Base-by-base conservation (phyloP, 2,888 invertebrate genomes). In the Tachina grossa region DNA sequence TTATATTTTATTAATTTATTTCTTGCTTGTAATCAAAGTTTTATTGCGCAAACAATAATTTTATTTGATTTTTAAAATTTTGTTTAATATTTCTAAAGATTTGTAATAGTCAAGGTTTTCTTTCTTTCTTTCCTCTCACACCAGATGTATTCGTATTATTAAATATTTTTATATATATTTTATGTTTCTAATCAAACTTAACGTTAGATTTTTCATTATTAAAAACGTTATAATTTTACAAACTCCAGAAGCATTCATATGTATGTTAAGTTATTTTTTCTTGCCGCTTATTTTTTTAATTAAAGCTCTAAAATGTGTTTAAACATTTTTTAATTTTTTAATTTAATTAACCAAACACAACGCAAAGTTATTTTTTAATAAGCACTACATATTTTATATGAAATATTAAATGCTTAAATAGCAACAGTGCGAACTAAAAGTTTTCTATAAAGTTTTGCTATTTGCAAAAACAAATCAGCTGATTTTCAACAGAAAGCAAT, bases 231-330 rank as follows among this genome's bases (percentile, higher is more conserved):
- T 53, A 5, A 39, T 59, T 47, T 47, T 19, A 4, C 2, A 61
- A 68, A 43, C 11, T 39, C 14, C 55, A 49, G 11, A 66, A 51
- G 31, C 16, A 39, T 31, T 3, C 31, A 31, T 4, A 31, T 31
- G 31, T 51, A 22, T 45, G 45, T 41, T 71, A 45, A 11, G 9
- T 41, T 31, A 31, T 14, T 59, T 59, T 47, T 53, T 68, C 19
- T 63, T 68, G 74, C 49, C 49, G 49, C 57, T 55, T 47, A 76
- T 75, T 65, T 51, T n/a, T 53, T 68, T 63, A 82, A 75, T 82
- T 69, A 59, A 71, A 65, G 65, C 22, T 72, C 74, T 66, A 59
- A 71, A 77, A 68, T 66, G 49, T 83, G 51, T 72, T 69, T 66
- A 41, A 66, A 13, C 47, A 6, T 75, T 65, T 31, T 83, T 72